phyloP scores from a whole-genome alignment of 2,113 vertebrate species.

The Clupea harengus region DNA sequence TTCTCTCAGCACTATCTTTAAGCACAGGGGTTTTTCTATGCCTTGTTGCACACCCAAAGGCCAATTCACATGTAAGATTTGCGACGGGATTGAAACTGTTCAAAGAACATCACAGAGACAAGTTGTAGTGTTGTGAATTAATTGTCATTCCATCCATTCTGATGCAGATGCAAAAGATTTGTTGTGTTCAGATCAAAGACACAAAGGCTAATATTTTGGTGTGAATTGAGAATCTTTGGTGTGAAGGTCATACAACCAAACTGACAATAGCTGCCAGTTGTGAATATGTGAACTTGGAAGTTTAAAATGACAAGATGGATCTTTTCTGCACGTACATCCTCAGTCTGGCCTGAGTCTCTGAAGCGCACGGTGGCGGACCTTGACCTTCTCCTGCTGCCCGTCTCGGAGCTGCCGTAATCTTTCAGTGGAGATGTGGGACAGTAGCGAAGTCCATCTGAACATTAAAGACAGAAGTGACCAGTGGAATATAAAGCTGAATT shows the following conservation, averaged over 20 bases:
- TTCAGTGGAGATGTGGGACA: constrained; percentile 83
- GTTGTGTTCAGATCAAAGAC: too few species aligned
- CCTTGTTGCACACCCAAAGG: too few species aligned
- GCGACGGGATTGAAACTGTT: neutral
- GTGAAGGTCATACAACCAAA: neutral
- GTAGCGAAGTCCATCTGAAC: constrained; percentile 73
- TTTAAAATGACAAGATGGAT: neutral
- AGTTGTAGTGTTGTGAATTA: too few species aligned
- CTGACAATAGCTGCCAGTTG: neutral
- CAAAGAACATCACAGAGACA: neutral
- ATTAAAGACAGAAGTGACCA: neutral
- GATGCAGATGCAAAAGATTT: neutral
- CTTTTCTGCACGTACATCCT: neutral
- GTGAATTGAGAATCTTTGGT: neutral
- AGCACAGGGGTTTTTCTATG: neutral
- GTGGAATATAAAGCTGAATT: constrained; percentile 27
- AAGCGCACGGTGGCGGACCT: constrained; percentile 82
- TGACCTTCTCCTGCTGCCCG: constrained; percentile 69
- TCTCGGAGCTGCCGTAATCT: constrained; percentile 64
- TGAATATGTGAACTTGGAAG: neutral
- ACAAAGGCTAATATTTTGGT: neutral
- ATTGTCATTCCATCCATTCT: too few species aligned
- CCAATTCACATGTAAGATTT: too few species aligned
- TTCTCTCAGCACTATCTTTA: neutral
- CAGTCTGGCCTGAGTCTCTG: constrained; percentile 58